Base-by-base conservation (phyloP, 2,113 vertebrate genomes). In the Hippocampus zosterae region DNA sequence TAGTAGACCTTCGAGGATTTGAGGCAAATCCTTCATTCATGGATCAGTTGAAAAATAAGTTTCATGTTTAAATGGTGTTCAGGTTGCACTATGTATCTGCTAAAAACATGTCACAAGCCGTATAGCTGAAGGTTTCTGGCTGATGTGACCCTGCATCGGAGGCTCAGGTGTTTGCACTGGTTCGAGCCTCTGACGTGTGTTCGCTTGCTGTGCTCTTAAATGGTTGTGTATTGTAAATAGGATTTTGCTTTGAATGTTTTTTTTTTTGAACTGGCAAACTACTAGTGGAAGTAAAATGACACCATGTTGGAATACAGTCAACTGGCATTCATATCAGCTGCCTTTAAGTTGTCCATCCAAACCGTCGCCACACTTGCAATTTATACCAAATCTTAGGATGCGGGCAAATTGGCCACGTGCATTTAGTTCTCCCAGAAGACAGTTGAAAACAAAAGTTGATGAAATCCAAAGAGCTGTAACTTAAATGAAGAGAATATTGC, bases 171-270 rank as follows among this genome's bases (percentile, higher is more conserved):
- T 52, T 52, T 33, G 8, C 59, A 44, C 42, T 16, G 10, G n/a
- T n/a, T 42, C 5, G 55, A 70, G 44, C 41, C 66, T 66, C 46
- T 63, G 53, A 67, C 73, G 21, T 57, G 68, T 80, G 71, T 83
- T 27, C 40, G 73, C 68, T 67, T 69, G 67, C 71, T 70, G 67
- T 78, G 60, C 73, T 61, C 52, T 71, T 83, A 70, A 87, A 59
- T 60, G 68, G 78, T n/a, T 41, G 6, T 25, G 63, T 85, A 70
- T 21, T 91, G 88, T 90, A 87, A 85, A 89, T 90, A 86, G 18
- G 19, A 73, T 82, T 74, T 16, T 64, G 25, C 15, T 59, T 59
- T 25, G 2, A 57, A 57, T n/a, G 29, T 63, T 46, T 25, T 25
- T 65, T 46, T 40, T 53, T 41, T 79, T 84, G 70, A 59, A 74